phyloP scores from a whole-genome alignment of 2,888 invertebrate genomes.

The Tenthredo mesomela region DNA sequence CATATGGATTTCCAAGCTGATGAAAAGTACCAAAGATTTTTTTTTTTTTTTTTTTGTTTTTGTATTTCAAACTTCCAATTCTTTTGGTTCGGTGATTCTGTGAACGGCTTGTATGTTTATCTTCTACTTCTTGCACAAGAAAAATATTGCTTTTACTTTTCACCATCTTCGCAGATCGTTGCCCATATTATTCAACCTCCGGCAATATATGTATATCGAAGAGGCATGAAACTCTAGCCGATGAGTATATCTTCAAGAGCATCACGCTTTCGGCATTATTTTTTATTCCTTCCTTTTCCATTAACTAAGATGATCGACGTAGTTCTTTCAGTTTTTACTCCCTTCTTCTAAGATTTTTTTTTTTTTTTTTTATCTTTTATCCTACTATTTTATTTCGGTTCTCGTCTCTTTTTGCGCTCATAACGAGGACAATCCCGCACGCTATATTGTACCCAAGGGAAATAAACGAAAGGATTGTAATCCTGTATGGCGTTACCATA shows the following conservation, averaged over 20 bases:
- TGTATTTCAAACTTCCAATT: neutral
- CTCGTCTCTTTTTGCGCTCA: neutral
- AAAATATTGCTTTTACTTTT: neutral
- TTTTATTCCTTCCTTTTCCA: neutral
- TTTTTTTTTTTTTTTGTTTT: neutral
- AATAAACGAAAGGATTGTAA: conserved; percentile 46
- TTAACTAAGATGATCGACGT: neutral
- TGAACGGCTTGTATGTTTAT: neutral
- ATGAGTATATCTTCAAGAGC: neutral
- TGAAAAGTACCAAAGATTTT: too few relatives aligned
- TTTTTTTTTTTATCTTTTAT: neutral
- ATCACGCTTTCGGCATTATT: neutral
- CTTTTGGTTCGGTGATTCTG: neutral
- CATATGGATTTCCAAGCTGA: too few relatives aligned
- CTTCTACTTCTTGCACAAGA: neutral
- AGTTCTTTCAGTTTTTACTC: neutral
- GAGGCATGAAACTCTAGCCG: neutral
- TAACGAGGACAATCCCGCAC: conserved; percentile 21
- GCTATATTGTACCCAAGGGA: conserved; percentile 32
- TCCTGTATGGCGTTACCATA: neutral
- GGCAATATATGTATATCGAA: neutral
- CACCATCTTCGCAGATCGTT: neutral
- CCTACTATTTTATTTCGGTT: neutral
- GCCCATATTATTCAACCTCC: neutral
- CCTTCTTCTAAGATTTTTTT: neutral